Conservation (phyloP, 2,888 invertebrate species). For the Chrysina gloriosa region DNA sequence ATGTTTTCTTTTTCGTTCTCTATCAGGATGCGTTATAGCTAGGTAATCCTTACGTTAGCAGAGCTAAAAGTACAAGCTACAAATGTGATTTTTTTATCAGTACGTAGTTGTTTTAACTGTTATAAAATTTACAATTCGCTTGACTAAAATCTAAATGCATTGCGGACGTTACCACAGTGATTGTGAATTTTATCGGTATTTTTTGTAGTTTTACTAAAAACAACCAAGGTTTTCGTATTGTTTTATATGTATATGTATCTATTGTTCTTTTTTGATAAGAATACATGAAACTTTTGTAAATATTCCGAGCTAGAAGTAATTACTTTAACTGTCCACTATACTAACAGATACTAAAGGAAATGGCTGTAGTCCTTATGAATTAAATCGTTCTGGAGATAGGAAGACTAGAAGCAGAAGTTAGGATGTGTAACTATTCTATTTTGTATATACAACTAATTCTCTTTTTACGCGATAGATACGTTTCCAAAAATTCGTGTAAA, state of each 20-base stretch:
- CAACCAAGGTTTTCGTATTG: neutral
- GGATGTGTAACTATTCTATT: too few relatives aligned
- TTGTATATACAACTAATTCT: too few relatives aligned
- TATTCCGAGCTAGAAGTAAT: neutral
- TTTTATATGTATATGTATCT: conserved; percentile 6
- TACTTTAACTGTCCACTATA: conserved; percentile 23
- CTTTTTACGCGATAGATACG: too few relatives aligned
- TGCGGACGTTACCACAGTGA: neutral
- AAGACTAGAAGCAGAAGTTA: too few relatives aligned
- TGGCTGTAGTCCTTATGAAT: too few relatives aligned
- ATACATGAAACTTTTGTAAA: conserved; percentile 14
- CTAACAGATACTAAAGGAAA: neutral
- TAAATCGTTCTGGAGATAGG: too few relatives aligned
- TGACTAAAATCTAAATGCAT: neutral
- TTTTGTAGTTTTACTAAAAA: conserved; percentile 19
- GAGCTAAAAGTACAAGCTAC: conserved; percentile 38
- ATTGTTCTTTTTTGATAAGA: conserved; percentile 15
- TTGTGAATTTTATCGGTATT: conserved; percentile 24
- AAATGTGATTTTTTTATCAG: conserved; percentile 38
- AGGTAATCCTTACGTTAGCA: conserved; percentile 8
- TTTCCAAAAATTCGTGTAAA: too few relatives aligned
- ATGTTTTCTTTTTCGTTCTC: neutral
- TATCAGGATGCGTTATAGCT: neutral
- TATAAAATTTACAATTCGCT: conserved; percentile 28
- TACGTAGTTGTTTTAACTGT: conserved; percentile 16